Conservation (phyloP, 2,888 invertebrate species). For the Oxystoma pomonae region DNA sequence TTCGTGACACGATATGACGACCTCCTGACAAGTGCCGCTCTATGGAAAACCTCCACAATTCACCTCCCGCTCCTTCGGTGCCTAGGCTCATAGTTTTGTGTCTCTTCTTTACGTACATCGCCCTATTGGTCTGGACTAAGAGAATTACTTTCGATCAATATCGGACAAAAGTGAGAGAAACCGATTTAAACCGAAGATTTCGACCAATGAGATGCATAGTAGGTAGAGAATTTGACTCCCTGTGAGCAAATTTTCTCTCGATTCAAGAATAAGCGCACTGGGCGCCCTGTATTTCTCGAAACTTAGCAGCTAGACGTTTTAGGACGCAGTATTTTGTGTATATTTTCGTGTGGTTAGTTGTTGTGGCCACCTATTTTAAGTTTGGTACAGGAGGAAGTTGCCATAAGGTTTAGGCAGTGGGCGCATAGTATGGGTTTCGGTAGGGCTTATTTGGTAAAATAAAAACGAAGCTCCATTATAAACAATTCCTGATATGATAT, state of each 20-base stretch:
- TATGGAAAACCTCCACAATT: constrained; percentile 31
- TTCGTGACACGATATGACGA: constrained; percentile 64
- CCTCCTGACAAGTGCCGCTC: constrained; percentile 38
- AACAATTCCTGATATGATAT: no score
- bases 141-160: no score
- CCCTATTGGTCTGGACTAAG: no score
- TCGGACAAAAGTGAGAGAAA: no score
- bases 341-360: constrained; percentile 72
- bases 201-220: no score
- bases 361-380: constrained; percentile 84
- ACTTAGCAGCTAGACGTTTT: constrained; percentile 77
- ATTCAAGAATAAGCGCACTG: no score
- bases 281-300: constrained; percentile 75
- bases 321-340: constrained; percentile 78
- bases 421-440: constrained; percentile 43
- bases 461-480: no score
- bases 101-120: constrained; percentile 68
- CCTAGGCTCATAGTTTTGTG: constrained; percentile 59
- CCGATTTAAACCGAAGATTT: no score
- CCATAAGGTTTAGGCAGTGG: constrained; percentile 66
- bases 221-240: no score
- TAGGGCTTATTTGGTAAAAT: neutral
- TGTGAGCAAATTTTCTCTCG: no score
- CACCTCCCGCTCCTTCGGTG: constrained; percentile 50
- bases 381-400: constrained; percentile 75